Evolutionary conservation across 2,113 vertebrate genomes (phyloP), one percentile per base, ranked within the genome.

Genomic region (Pitta sordida): DNA sequence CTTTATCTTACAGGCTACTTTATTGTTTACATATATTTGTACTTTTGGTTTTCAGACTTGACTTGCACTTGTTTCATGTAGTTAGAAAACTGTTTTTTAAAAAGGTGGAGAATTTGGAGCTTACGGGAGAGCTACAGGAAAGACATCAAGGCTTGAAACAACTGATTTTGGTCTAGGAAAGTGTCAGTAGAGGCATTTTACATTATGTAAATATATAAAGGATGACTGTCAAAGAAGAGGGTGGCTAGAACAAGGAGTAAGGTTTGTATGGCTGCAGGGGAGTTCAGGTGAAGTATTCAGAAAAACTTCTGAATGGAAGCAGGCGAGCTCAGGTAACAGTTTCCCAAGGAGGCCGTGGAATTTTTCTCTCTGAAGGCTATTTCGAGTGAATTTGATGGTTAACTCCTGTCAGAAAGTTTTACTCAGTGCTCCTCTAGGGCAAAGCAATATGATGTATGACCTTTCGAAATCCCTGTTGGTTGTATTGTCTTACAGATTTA

Each of bases 351-450:
- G 12, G 7, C 13, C 34, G 6, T 23, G 15, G 13, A 49, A 58
- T 70, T 43, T 81, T 85, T 68, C 1, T 22, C 3, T 65, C 51
- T 34, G 15, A 83, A 80, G 4, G 4, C 51, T 17, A 37, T 74
- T 86, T 52, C 8, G 56, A 64, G 30, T 64, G 49, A 81, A 22
- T 60, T 58, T 80, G 41, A 15, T 78, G 64, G 60, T 80, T 11
- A 71, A 32, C 13, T 73, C 80, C 7, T 44, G n/a, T 65, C 26
- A 37, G 58, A 71, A 37, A 56, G 24, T 76, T 41, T 20, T 64
- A 19, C 10, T 32, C 0, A 0, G 3, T 73, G n/a, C 5, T 74
- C 8, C 36, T 58, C 49, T 37, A 27, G 12, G 48, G 60, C 10
- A 43, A 39, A 34, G 24, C 52, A 26, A 7, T 27, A 29, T 2